These are phyloP conservation scores for Drosophila mauritiana DNA, from an alignment of 1,140 invertebrate genomes.

Conservation along the genomic window DNA sequence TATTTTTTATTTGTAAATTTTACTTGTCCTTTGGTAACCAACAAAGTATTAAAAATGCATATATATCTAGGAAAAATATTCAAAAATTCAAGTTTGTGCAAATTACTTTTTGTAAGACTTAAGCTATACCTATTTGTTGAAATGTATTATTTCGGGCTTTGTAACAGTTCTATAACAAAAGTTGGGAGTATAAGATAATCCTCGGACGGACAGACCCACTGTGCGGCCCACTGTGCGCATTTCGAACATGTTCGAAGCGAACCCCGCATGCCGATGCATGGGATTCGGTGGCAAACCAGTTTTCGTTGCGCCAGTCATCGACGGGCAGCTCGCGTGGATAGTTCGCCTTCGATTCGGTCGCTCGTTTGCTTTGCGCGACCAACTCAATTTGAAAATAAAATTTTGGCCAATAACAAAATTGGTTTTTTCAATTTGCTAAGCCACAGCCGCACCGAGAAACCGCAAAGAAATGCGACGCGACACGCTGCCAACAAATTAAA, in stretches of 20 bases:
- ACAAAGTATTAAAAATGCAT: rapidly evolving
- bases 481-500: constrained; percentile 43
- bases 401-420: constrained; percentile 71
- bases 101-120: no score
- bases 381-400: constrained; percentile 70
- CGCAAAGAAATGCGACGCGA: constrained; percentile 77
- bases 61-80: no score
- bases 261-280: constrained; percentile 36
- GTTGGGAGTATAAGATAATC: no score
- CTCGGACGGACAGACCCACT: neutral
- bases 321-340: constrained; percentile 68
- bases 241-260: constrained; percentile 16
- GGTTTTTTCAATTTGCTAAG: constrained; percentile 64
- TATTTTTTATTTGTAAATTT: no score
- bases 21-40: no score
- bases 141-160: no score
- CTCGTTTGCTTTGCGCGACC: constrained; percentile 70
- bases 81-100: no score
- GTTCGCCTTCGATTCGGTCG: constrained; percentile 46
- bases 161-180: no score
- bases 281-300: constrained; percentile 36
- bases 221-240: constrained; percentile 9
- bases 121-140: no score
- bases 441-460: constrained; percentile 15
- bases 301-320: constrained; percentile 54